Conservation (phyloP, 2,113 vertebrate genomes). For the Tachysurus fulvidraco region DNA sequence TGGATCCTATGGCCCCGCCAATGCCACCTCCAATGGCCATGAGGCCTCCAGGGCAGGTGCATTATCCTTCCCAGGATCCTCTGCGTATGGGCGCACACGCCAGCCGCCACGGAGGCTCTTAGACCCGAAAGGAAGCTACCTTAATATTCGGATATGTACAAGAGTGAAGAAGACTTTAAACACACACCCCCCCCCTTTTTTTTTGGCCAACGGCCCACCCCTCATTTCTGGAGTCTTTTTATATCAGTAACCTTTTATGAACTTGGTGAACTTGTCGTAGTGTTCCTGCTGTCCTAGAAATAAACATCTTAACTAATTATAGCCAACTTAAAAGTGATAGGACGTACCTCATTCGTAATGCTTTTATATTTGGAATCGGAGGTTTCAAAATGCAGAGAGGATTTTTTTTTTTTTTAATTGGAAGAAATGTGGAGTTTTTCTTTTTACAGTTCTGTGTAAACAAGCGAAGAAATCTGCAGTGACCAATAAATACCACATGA, state of each 20-base stretch:
- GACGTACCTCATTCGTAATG: conserved; percentile 8
- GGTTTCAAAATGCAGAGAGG: not conserved
- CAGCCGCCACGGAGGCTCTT: conserved; percentile 79
- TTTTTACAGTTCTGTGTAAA: not conserved
- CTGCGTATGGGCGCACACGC: conserved; percentile 88
- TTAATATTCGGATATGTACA: conserved; percentile 23
- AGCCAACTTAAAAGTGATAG: conserved; percentile 1
- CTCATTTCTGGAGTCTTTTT: conserved; percentile 17
- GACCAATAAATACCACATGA: conserved; percentile 48
- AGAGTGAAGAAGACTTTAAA: not conserved
- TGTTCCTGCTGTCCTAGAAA: not conserved
- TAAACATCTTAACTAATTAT: not conserved
- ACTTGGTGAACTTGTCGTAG: conserved; percentile 23
- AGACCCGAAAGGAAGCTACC: conserved; percentile 51
- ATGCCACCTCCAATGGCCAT: conserved; percentile 79
- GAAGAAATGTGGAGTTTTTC: not conserved
- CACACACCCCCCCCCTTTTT: too few relatives aligned
- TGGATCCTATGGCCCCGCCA: conserved; percentile 82
- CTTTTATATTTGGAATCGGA: conserved; percentile 27
- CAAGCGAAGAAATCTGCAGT: conserved; percentile 37
- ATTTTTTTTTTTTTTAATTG: conserved; percentile 6
- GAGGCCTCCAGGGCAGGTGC: conserved; percentile 83
- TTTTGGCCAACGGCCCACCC: not conserved
- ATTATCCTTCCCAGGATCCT: conserved; percentile 87
- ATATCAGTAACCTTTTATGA: conserved; percentile 27